phyloP scores from a whole-genome alignment of 2,888 invertebrate species.

The Philonicus albiceps region DNA sequence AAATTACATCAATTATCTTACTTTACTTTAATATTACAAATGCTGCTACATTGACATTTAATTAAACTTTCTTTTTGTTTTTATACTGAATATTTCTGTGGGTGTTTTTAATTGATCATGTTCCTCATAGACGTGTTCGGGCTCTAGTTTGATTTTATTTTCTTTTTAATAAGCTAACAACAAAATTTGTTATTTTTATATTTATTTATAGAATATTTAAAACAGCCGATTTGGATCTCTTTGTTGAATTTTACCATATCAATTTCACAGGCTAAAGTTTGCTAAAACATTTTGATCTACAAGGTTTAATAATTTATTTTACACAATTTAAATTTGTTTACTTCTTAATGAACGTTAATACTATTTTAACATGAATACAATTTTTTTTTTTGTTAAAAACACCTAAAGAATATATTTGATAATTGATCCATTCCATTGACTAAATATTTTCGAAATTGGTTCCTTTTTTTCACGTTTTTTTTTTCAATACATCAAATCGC shows the following conservation, averaged over 20 bases:
- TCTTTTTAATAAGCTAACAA: not conserved
- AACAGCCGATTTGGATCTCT: not conserved
- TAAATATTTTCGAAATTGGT: constrained; percentile 3
- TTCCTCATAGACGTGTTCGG: not conserved
- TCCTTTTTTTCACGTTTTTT: not conserved
- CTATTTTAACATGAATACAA: not conserved
- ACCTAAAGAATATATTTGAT: constrained; percentile 1
- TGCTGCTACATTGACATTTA: not conserved
- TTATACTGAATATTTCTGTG: not conserved
- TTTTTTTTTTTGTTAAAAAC: not conserved
- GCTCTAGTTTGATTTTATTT: not conserved
- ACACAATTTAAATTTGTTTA: not conserved
- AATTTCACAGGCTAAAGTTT: not conserved
- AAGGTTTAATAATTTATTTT: not conserved
- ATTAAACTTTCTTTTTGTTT: not conserved
- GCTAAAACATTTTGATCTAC: not conserved
- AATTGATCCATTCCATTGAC: constrained; percentile 9
- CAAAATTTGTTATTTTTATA: not conserved
- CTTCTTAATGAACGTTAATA: not conserved
- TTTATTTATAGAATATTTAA: not conserved
- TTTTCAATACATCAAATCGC: not conserved
- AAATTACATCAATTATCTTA: not conserved
- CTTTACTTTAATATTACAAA: not conserved
- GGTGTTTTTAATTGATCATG: not conserved
- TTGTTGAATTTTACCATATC: not conserved